phyloP scores from a whole-genome alignment of 2,797 vertebrate species.

The Rhinogobio ventralis region DNA sequence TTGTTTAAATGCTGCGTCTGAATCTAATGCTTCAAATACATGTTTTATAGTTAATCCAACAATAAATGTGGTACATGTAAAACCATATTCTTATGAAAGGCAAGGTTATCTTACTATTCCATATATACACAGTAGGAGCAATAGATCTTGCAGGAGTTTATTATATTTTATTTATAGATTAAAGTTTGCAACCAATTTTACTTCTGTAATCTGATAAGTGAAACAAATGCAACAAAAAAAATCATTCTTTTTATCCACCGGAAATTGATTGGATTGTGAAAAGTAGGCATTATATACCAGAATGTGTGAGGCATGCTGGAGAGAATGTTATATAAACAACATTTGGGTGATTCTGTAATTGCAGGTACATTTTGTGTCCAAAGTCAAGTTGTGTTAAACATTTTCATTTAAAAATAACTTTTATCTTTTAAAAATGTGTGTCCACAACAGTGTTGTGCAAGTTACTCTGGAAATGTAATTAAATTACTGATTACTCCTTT shows the following conservation, averaged over 20 bases:
- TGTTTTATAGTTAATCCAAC: neutral
- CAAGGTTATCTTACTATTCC: constrained; percentile 5
- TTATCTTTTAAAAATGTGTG: too few relatives aligned
- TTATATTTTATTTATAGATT: neutral
- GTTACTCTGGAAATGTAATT: too few relatives aligned
- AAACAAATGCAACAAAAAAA: neutral
- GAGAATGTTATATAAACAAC: too few relatives aligned
- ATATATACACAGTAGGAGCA: constrained; percentile 13
- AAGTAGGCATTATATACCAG: neutral
- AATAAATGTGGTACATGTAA: constrained; percentile 1
- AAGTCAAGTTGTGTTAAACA: too few relatives aligned
- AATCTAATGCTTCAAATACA: neutral
- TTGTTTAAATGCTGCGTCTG: constrained; percentile 14
- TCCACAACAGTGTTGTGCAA: too few relatives aligned
- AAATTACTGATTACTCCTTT: too few relatives aligned
- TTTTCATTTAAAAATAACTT: too few relatives aligned
- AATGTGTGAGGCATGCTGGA: too few relatives aligned
- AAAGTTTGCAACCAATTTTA: neutral
- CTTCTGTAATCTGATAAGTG: neutral
- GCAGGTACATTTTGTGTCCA: too few relatives aligned
- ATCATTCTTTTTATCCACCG: neutral
- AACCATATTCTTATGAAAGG: constrained; percentile 50
- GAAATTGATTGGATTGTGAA: neutral
- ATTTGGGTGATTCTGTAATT: too few relatives aligned
- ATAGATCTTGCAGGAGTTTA: neutral